A percentile compares a stretch with the other conserved stretches of the same genome.
Conservation (phyloP, 2,113 vertebrate species). For the Apaloderma vittatum region DNA sequence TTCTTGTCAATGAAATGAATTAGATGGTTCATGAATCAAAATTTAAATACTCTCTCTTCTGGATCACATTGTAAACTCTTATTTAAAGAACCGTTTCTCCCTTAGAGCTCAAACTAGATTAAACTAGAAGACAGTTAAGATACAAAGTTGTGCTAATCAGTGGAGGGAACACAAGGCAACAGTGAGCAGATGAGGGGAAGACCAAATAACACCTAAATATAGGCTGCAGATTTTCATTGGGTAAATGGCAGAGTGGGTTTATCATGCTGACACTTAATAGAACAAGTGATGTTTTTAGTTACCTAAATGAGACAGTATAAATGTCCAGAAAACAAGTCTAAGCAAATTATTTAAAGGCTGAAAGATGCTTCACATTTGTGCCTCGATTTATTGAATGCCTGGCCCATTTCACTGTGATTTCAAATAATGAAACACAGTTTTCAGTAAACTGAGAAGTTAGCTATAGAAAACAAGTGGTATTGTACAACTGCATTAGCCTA, state of each 20-base stretch:
- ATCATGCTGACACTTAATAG: not conserved
- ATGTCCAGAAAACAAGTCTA: not conserved
- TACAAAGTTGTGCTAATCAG: not conserved
- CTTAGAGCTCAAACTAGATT: not conserved
- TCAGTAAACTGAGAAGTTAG: not conserved
- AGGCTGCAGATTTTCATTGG: not conserved
- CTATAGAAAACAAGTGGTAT: not conserved
- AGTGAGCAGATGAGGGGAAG: not conserved
- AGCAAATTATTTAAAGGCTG: not conserved
- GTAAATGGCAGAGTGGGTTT: not conserved
- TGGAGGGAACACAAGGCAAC: not conserved
- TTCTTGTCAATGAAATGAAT: conserved; percentile 16
- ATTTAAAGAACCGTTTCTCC: not conserved
- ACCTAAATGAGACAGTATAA: not conserved
- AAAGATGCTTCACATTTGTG: not conserved
- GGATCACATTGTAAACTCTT: not conserved
- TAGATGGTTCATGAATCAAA: not conserved
- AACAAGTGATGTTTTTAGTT: not conserved
- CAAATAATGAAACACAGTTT: not conserved
- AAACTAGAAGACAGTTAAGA: not conserved
- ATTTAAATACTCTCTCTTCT: not conserved
- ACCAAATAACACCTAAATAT: not conserved
- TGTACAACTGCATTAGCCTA: not conserved
- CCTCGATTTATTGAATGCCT: not conserved
- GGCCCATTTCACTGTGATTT: not conserved